Evolutionary conservation across 1,140 invertebrate genomes (phyloP).

Genomic region (Phymastichus coffea): DNA sequence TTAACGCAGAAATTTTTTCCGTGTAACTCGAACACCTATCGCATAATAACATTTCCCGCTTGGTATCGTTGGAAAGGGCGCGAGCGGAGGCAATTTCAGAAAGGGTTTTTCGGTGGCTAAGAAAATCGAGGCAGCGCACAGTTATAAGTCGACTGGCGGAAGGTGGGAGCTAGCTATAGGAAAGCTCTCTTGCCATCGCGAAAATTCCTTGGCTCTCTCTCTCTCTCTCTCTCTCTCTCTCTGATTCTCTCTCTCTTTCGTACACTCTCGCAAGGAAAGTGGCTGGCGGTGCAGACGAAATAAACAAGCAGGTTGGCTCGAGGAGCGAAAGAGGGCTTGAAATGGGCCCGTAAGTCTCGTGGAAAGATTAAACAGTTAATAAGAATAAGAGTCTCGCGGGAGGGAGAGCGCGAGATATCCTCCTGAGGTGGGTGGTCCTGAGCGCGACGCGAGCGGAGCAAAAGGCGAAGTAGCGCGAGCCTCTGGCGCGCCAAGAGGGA

Average conservation of each 20-base stretch:
- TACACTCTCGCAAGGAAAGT: too few species aligned
- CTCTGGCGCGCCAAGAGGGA: background rate
- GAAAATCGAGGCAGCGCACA: constrained; percentile 20
- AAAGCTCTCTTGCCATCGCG: too few species aligned
- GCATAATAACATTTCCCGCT: constrained; percentile 23
- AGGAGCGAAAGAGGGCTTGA: constrained; percentile 37
- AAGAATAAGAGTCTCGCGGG: constrained; percentile 57
- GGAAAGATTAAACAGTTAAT: constrained; percentile 60
- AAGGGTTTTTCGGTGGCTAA: constrained; percentile 20
- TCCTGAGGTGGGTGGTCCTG: background rate
- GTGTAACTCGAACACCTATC: constrained; percentile 19
- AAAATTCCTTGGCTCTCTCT: too few species aligned
- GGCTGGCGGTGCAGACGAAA: too few species aligned
- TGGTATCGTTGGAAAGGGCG: background rate
- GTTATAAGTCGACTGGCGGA: constrained; percentile 15
- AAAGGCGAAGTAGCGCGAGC: background rate
- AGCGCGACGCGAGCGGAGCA: background rate
- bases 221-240: too few species aligned
- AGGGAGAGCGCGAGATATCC: background rate
- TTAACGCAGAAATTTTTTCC: too few species aligned
- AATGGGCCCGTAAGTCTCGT: constrained; percentile 54
- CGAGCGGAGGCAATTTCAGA: constrained; percentile 19
- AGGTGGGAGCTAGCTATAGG: too few species aligned
- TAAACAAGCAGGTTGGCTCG: constrained; percentile 49
- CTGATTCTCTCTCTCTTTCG: background rate